These are phyloP conservation scores for Oligia strigilis DNA, from an alignment of 2,888 invertebrate genomes.

Conservation along the genomic window DNA sequence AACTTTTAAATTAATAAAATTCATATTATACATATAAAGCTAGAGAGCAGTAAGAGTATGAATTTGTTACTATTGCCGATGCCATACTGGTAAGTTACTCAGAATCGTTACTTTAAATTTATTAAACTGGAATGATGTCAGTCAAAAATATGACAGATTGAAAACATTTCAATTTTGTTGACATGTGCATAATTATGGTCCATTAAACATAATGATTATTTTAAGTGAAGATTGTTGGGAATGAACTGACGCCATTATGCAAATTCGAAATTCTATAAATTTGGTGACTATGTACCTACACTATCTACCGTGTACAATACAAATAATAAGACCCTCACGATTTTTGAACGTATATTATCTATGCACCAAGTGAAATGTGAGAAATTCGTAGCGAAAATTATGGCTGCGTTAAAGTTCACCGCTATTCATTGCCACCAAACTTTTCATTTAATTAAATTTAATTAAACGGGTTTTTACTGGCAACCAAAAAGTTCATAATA, in stretches of 20 bases:
- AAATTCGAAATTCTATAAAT: not conserved
- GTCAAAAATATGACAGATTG: not conserved
- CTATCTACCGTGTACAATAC: not conserved
- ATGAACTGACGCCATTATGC: not conserved
- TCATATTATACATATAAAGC: not conserved
- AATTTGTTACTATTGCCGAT: not conserved
- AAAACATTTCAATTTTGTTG: not conserved
- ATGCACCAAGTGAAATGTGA: not conserved
- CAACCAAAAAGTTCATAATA: not conserved
- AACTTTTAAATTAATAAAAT: not conserved
- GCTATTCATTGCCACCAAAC: not conserved
- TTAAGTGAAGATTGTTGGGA: not conserved
- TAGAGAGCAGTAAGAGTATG: slow-evolving; percentile 3
- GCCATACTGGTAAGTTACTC: not conserved
- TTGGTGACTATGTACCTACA: not conserved
- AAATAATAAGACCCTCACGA: not conserved
- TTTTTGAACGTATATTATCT: not conserved
- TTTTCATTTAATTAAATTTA: not conserved
- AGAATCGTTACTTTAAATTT: not conserved
- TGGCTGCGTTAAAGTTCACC: not conserved
- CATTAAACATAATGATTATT: not conserved
- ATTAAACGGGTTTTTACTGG: not conserved
- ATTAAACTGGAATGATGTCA: not conserved
- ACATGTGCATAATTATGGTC: not conserved
- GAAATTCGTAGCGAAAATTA: not conserved